Percentiles rank a stretch among this genome's conserved stretches.
These are phyloP conservation scores for Bombus polaris DNA, from an alignment of 1,140 invertebrate species.

Conservation along the genomic window DNA sequence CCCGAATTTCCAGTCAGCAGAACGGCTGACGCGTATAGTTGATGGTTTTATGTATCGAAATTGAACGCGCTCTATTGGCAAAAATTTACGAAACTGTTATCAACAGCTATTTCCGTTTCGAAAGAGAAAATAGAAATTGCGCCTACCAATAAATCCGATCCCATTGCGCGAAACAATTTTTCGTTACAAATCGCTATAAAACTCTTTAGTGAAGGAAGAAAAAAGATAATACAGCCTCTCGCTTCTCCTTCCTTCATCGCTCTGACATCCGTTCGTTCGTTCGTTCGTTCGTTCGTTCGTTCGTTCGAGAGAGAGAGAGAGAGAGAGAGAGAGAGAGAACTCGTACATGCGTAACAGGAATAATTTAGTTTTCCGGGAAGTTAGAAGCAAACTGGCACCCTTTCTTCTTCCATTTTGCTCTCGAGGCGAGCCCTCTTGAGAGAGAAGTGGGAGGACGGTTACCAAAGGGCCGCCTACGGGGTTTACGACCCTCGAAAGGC, in stretches of 20 bases:
- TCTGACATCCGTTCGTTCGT: too few species aligned
- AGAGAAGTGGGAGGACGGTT: conserved; percentile 59
- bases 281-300: too few species aligned
- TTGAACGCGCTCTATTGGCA: not conserved
- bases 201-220: not conserved
- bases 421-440: conserved; percentile 61
- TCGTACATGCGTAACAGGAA: conserved; percentile 53
- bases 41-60: conserved; percentile 7
- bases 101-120: not conserved
- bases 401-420: conserved; percentile 66
- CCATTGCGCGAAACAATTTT: not conserved
- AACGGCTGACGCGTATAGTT: not conserved
- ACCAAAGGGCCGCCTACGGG: conserved; percentile 68
- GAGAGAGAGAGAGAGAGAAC: not conserved
- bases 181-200: not conserved
- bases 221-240: not conserved
- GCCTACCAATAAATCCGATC: not conserved
- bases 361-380: conserved; percentile 66
- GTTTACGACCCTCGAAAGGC: conserved; percentile 72
- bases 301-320: not conserved
- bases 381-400: conserved; percentile 64
- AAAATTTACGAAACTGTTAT: conserved; percentile 14
- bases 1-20: not conserved
- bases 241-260: not conserved
- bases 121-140: not conserved